Evolutionary conservation across 2,888 invertebrate species (phyloP), one percentile per base, ranked within the genome.

Genomic region (Phalera bucephala): DNA sequence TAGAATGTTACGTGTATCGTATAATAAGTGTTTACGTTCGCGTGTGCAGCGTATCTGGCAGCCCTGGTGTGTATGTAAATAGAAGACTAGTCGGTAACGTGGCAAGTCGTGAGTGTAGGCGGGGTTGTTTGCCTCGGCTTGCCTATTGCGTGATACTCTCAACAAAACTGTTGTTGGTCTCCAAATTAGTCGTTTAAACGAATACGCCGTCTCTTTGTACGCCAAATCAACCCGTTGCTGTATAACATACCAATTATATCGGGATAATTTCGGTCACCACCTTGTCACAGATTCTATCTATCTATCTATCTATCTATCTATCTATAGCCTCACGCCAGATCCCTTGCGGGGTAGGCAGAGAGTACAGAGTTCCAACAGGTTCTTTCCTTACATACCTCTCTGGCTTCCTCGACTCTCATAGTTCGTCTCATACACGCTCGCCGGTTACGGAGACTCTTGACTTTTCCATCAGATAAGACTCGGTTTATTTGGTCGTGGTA

Each of bases 91-190:
- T 17, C 19, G 19, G 28, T 54, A 64, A 52, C 52, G 64, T 62
- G 59, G 46, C 55, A 58, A 59, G 45, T 43, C 45, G 54, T 51
- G 50, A 58, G 71, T 68, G 85, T 86, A 69, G 86, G 85, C 76
- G 84, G 75, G 70, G 80, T 75, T 75, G 87, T 79, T 86, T 77
- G 82, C 85, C 87, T 87, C 83, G 82, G 48, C 67, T 69, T 73
- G 72, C 65, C 75, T 74, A 79, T 82, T 83, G 81, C 85, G 83
- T 79, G 85, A 78, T 76, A 67, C 64, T 72, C 78, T 76, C 77
- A 77, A 83, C 83, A 81, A 79, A 81, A 80, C 75, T 74, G 76
- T 67, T 76, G 74, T 74, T 72, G 63, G 67, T 65, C 64, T 70
- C 72, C 65, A 73, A 80, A 76, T 79, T 76, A 71, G 67, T 65